These are phyloP conservation scores for Cryptus armator DNA, from an alignment of 2,888 invertebrate species.

Conservation along the genomic window DNA sequence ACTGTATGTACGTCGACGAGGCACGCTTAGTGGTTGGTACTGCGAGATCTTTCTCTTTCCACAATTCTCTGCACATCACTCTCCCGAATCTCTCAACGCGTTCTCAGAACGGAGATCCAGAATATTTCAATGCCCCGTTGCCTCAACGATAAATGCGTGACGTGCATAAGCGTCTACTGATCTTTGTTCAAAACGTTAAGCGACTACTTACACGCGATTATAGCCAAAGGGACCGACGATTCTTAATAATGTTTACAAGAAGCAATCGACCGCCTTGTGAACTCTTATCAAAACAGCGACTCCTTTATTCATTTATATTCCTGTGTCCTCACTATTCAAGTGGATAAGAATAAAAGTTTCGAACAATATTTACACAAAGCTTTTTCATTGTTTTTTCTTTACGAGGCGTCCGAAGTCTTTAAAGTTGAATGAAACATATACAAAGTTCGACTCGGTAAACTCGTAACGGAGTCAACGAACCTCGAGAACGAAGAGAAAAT, in stretches of 20 bases:
- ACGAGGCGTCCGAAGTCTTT: too few species aligned
- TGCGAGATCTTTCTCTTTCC: constrained; percentile 30
- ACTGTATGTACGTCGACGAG: constrained; percentile 29
- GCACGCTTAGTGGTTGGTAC: constrained; percentile 40
- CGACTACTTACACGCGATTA: not conserved
- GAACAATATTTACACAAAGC: too few species aligned
- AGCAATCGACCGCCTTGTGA: not conserved
- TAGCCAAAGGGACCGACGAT: not conserved
- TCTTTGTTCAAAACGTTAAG: not conserved
- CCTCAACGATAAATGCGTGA: not conserved
- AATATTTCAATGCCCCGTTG: not conserved
- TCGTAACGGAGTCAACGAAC: not conserved
- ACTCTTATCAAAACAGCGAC: not conserved
- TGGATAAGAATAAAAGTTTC: too few species aligned
- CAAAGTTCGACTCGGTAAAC: not conserved
- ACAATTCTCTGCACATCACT: constrained; percentile 27
- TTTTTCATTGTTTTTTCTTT: not conserved
- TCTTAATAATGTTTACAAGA: not conserved
- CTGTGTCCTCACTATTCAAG: too few species aligned
- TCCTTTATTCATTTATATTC: too few species aligned
- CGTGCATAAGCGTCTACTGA: not conserved
- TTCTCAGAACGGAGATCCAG: not conserved
- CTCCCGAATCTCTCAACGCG: constrained; percentile 41
- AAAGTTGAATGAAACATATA: not conserved
- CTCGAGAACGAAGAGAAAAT: not conserved